phyloP scores from a whole-genome alignment of 2,888 invertebrate species.

The Oligia strigilis region DNA sequence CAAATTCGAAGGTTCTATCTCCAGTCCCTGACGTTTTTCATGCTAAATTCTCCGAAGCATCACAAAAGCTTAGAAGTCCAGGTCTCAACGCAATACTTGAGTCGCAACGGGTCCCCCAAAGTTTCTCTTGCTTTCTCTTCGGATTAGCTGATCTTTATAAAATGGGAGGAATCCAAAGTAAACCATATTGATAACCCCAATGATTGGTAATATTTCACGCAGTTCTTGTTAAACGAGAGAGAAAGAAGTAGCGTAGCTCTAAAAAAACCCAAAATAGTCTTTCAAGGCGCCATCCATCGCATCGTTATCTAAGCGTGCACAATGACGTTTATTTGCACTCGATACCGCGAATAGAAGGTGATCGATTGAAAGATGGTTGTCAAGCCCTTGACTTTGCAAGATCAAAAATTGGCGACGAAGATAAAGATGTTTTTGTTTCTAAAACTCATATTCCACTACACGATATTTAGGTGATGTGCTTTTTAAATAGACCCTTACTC shows the following conservation, averaged over 20 bases:
- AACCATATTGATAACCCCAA: not conserved
- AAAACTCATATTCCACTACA: too few species aligned
- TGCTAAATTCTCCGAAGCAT: not conserved
- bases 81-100: not conserved
- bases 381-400: conserved; percentile 11
- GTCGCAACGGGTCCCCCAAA: not conserved
- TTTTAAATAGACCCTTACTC: too few species aligned
- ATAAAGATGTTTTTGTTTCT: not conserved
- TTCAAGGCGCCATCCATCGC: not conserved
- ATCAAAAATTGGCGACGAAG: conserved; percentile 3
- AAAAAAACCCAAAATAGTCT: not conserved
- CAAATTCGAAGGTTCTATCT: not conserved
- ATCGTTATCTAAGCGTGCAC: conserved; percentile 18
- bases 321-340: conserved; percentile 17
- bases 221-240: not conserved
- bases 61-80: not conserved
- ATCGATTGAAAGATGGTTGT: conserved; percentile 20
- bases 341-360: conserved; percentile 13
- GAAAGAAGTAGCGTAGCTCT: too few species aligned
- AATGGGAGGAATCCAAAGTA: not conserved
- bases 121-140: not conserved
- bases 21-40: not conserved
- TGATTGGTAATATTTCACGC: not conserved
- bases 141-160: too few species aligned
- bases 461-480: too few species aligned